Percentiles rank a stretch among this genome's conserved stretches.
phyloP scores from a whole-genome alignment of 2,888 invertebrate genomes.

The Trachelus stipa region DNA sequence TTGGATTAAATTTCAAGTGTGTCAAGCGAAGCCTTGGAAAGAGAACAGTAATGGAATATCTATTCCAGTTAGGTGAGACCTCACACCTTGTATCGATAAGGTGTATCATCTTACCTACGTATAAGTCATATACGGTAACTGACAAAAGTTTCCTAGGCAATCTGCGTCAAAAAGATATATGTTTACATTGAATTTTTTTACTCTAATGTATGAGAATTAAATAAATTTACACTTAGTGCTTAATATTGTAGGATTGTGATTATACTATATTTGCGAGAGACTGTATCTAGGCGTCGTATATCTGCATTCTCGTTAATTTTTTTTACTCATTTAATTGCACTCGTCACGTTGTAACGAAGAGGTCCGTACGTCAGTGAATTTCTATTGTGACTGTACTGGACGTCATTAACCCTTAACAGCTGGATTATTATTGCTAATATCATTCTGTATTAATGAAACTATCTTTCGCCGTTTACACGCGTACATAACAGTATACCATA shows the following conservation, averaged over 20 bases:
- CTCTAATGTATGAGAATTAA: not conserved
- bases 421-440: not conserved
- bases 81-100: not conserved
- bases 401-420: not conserved
- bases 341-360: not conserved
- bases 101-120: not conserved
- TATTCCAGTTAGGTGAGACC: conserved; percentile 38
- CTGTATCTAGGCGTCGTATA: not conserved
- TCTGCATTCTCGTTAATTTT: not conserved
- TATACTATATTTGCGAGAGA: not conserved
- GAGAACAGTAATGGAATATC: conserved; percentile 42
- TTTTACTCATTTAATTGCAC: not conserved
- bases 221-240: not conserved
- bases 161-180: not conserved
- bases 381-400: not conserved
- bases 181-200: not conserved
- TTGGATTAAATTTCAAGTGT: conserved; percentile 56
- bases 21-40: conserved; percentile 53
- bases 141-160: not conserved
- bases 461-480: not conserved
- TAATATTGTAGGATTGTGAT: not conserved
- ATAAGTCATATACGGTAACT: not conserved
- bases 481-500: not conserved
- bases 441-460: not conserved
- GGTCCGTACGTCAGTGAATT: not conserved